Conservation (phyloP, 2,113 vertebrate genomes). For the Dromaius novaehollandiae region DNA sequence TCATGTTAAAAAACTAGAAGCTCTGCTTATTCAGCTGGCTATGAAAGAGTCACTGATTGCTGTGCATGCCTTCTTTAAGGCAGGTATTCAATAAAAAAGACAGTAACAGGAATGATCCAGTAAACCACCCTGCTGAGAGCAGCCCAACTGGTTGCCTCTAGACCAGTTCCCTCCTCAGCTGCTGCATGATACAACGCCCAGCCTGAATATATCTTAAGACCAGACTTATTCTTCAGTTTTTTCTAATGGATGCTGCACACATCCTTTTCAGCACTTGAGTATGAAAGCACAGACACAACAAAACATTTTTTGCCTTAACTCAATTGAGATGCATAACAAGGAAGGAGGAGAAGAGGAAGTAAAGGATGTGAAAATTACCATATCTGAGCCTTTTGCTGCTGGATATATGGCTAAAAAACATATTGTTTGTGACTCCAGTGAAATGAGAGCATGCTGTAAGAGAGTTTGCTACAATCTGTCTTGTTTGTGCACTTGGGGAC, state of each 20-base stretch:
- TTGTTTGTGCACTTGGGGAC: neutral
- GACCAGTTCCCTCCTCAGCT: neutral
- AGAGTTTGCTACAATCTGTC: neutral
- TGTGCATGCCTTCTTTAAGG: neutral
- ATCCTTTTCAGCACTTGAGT: neutral
- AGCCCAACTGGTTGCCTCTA: neutral
- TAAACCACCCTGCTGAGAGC: neutral
- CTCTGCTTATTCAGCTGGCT: neutral
- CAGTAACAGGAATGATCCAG: neutral
- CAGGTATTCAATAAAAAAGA: neutral
- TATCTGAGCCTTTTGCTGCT: constrained; percentile 22
- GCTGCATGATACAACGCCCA: neutral
- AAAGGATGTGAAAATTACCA: constrained; percentile 29
- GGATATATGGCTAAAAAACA: neutral
- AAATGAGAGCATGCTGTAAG: neutral
- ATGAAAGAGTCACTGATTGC: neutral
- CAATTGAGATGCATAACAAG: neutral
- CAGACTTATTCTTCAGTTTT: neutral
- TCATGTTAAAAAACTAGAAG: neutral
- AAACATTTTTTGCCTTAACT: neutral
- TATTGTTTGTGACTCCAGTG: neutral
- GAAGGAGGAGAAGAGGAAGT: neutral
- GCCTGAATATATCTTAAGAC: neutral
- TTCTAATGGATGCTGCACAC: neutral
- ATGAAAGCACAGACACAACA: neutral